Base-by-base conservation (phyloP, 2,888 invertebrate genomes). In the Podotricha telesiphe region DNA sequence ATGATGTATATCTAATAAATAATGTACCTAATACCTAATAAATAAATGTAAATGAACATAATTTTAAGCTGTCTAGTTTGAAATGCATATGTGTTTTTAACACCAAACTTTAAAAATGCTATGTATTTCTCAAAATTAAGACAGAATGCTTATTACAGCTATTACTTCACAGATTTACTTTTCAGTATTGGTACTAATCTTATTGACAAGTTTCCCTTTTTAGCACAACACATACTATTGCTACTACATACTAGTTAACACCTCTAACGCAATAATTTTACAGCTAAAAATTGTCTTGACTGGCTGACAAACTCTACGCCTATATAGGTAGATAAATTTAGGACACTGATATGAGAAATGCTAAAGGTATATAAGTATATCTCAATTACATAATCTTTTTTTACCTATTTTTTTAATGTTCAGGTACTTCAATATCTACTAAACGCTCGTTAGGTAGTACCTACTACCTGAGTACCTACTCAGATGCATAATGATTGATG, bases 121-220 rank as follows among this genome's bases (percentile, higher is more conserved):
- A 28, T 28, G 11, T 45, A 61, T 45, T 61, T 42, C 15, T 28
- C 50, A 42, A 42, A n/a, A 8, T 47, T 11, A 51, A 61, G 47
- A 37, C 61, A 67, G 45, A 59, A 53, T 20, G 45, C 6, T 48
- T 19, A 17, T 62, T 47, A 40, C 51, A 51, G 45, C 15, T 53
- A 65, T 87, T 84, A 79, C 81, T 80, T 82, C 83, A 86, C 79
- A 73, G 76, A 73, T 81, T 80, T 80, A 51, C 15, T 75, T 48
- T 55, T 48, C 19, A 61, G 50, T 53, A 56, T 11, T 34, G 34
- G 17, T 75, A 79, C 81, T 82, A 81, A 80, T 80, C 77, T 82
- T 75, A 85, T 86, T 88, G 77, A 84, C 90, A 87, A 82, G 91
- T 91, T 92, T 91, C 91, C 91, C 77, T 84, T 89, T 91, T 92